Base-by-base conservation (phyloP, 2,797 vertebrate genomes). In the Artibeus lituratus region DNA sequence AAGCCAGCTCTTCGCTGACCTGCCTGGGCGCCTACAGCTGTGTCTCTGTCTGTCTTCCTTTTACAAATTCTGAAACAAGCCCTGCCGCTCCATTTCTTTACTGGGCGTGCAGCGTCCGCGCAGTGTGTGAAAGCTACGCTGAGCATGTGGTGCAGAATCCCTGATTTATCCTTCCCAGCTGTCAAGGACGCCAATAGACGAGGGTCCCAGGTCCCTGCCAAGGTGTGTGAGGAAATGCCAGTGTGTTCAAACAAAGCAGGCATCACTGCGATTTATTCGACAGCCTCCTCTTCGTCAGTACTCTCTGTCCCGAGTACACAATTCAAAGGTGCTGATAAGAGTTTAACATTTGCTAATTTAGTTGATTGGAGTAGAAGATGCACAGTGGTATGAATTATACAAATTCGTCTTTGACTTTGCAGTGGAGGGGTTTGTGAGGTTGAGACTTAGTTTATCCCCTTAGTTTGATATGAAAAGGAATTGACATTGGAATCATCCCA, bases 11-110 rank as follows among this genome's bases (percentile, higher is more conserved):
- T 94, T 73, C 83, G 3, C 74, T 90, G 87, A 73, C 80, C 81
- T 96, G 87, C 55, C 37, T 37, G 18, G 37, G 12, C 26, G 59
- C 93, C 91, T 94, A 84, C 24, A 5, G 69, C 92, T n/a, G 51
- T 76, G 90, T 53, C 87, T 95, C 87, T 87, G 70, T 65, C 78
- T 53, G 62, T 86, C 84, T 96, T 87, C 19, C 69, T 86, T 76
- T 83, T 16, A 91, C 74, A 80, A 59, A 88, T 69, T 83, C 82
- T 86, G 89, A 67, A 87, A 78, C 69, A 62, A 37, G 47, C 19
- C 78, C 92, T 84, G 85, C 85, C 5, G 0, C 62, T 94, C 90
- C 83, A 0, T 81, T 62, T 29, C 57, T 94, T 91, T 59, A 73
- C 90, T 86, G 51, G 53, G 78, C 92, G 53, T 95, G 90, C 37